Conservation (phyloP, 2,888 invertebrate species). For the Oscheius sp. region DNA sequence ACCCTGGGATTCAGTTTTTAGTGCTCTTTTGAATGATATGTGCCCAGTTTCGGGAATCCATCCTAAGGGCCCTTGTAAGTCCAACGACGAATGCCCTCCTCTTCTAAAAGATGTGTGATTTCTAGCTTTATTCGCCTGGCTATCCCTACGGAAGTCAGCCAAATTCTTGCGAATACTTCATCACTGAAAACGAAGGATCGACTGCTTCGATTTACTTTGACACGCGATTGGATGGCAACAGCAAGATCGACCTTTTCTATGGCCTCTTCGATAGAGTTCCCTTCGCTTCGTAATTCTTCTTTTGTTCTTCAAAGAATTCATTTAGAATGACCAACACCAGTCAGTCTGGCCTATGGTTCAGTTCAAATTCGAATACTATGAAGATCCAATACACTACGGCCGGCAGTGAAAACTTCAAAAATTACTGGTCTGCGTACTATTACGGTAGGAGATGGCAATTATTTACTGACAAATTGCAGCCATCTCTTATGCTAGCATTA, state of each 20-base stretch:
- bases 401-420: too few species aligned
- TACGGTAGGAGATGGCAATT: too few species aligned
- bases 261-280: neutral
- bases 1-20: too few species aligned
- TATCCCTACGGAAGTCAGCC: neutral
- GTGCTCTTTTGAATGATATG: neutral
- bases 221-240: neutral
- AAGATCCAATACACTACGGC: too few species aligned
- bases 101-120: too few species aligned
- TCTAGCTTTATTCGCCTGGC: neutral
- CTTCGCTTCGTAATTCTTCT: neutral
- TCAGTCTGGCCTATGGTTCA: too few species aligned
- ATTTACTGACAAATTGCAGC: too few species aligned
- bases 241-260: neutral
- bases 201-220: neutral
- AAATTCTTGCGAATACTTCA: neutral
- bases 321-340: neutral
- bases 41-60: neutral
- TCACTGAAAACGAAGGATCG: neutral
- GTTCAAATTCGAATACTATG: too few species aligned
- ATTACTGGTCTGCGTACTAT: too few species aligned
- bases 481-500: too few species aligned
- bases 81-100: too few species aligned
- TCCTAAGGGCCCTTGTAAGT: too few species aligned
- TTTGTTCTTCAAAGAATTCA: neutral